These are phyloP conservation scores for Terrapene triunguis DNA, from an alignment of 2,113 vertebrate species.

Conservation along the genomic window DNA sequence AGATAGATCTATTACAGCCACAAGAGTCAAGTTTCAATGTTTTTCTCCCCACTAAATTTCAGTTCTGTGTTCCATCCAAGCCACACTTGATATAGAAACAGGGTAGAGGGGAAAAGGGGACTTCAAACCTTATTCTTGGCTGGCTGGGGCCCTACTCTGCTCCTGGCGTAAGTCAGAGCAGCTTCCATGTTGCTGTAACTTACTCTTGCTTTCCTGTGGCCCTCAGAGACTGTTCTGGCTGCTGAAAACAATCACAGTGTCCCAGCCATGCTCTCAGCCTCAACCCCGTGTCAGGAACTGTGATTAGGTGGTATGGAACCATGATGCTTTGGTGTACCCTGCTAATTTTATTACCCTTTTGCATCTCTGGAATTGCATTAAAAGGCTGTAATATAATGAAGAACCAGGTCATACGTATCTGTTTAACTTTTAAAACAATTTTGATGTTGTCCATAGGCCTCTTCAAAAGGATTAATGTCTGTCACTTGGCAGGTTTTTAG, in stretches of 20 bases:
- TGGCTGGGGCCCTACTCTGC: conserved; percentile 51
- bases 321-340: background rate
- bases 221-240: conserved; percentile 41
- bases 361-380: background rate
- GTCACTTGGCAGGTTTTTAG: background rate
- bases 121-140: conserved; percentile 53
- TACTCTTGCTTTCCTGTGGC: background rate
- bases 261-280: background rate
- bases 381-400: background rate
- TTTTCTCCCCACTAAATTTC: background rate
- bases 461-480: background rate
- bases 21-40: background rate
- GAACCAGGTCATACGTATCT: background rate
- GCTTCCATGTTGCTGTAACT: conserved; percentile 50
- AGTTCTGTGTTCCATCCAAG: conserved; percentile 59
- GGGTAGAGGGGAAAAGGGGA: conserved; percentile 45
- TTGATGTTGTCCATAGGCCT: background rate
- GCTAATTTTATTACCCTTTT: conserved; percentile 41
- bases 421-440: background rate
- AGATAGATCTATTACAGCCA: conserved; percentile 34
- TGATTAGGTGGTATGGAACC: conserved; percentile 1
- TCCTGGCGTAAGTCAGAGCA: conserved; percentile 50
- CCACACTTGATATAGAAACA: conserved; percentile 10
- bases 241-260: background rate
- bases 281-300: background rate